Evolutionary conservation across 2,797 vertebrate species (phyloP).

Genomic region (Hydrolagus colliei): DNA sequence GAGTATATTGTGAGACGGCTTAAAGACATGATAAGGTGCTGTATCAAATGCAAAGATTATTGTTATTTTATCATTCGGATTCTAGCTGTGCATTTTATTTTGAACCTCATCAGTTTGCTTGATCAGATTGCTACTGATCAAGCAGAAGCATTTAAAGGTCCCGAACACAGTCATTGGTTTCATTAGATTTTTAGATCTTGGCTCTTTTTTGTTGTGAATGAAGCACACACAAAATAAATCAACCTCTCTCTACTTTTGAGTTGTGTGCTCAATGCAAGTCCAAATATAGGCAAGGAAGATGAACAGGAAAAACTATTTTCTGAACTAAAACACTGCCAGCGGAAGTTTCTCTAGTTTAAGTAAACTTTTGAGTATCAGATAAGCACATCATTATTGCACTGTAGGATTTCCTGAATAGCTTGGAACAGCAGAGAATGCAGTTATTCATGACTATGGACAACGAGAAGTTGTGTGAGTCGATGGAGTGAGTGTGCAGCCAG

Average conservation of each 20-base stretch:
- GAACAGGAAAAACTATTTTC: conserved; percentile 13
- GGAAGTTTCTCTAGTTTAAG: conserved; percentile 54
- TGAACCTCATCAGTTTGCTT: no score
- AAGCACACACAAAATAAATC: conserved; percentile 3
- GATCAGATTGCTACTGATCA: no score
- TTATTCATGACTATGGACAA: conserved; percentile 24
- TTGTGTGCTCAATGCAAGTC: background rate
- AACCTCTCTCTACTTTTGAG: background rate
- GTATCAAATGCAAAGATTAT: no score
- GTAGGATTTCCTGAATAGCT: conserved; percentile 61
- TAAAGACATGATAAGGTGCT: no score
- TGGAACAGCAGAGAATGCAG: conserved; percentile 46
- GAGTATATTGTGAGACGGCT: no score
- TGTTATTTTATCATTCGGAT: no score
- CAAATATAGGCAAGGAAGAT: no score
- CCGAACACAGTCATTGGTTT: background rate
- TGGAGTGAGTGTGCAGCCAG: conserved; percentile 33
- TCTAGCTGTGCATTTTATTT: no score
- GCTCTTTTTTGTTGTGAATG: background rate
- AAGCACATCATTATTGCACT: conserved; percentile 56
- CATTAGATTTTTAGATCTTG: conserved; percentile 19
- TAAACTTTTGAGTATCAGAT: conserved; percentile 56
- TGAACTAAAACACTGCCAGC: conserved; percentile 37
- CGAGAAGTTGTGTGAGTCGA: conserved; percentile 34
- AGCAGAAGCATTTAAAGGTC: no score